Evolutionary conservation across 1,140 invertebrate species (phyloP), one percentile per base, ranked within the genome.

Genomic region (Hyposmocoma kahamanoa): DNA sequence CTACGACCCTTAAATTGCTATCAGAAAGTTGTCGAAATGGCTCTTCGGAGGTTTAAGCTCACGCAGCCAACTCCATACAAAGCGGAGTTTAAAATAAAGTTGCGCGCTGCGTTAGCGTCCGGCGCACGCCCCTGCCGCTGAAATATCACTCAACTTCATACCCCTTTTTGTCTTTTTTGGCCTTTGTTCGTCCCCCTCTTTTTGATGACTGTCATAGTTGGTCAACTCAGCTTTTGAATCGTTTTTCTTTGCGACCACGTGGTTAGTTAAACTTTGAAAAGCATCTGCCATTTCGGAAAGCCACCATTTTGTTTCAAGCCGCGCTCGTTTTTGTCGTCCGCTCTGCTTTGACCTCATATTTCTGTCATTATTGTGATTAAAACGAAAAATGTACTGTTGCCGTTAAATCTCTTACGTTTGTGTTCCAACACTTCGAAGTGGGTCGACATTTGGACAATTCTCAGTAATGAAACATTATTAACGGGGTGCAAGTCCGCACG

Each of bases 141-240:
- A 50, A 50, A 50, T 50, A 50, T 50, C 48, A 50, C 48, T 50
- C 48, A 44, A 50, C 42, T 44, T 44, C 22, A 20, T 50, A 49
- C 38, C 47, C 28, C 19, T 50, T 50, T 42, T 42, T 42, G 41
- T 43, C 42, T 44, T 43, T 50, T 21, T 22, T 19, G 20, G 20
- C 39, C 26, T 22, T 43, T 39, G 41, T 43, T 22, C 22, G 5
- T n/a, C 10, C 22, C 20, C 11, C 3, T 26, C 13, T 15, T 26
- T 13, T 15, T 36, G 30, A 36, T 46, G 34, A 24, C 32, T 47
- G 32, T 47, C 34, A 32, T 34, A 39, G 32, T 39, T 47, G 21
- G 34, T 0, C 15, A 36, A 36, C 32, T 36, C 32, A 8, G 32
- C 32, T n/a, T 6, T 26, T 26, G 30, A n/a, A 26, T 26, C 11